Percentiles rank a stretch among this genome's conserved stretches.
These are phyloP conservation scores for Perizoma flavofasciatum DNA, from an alignment of 2,888 invertebrate genomes.

Conservation along the genomic window DNA sequence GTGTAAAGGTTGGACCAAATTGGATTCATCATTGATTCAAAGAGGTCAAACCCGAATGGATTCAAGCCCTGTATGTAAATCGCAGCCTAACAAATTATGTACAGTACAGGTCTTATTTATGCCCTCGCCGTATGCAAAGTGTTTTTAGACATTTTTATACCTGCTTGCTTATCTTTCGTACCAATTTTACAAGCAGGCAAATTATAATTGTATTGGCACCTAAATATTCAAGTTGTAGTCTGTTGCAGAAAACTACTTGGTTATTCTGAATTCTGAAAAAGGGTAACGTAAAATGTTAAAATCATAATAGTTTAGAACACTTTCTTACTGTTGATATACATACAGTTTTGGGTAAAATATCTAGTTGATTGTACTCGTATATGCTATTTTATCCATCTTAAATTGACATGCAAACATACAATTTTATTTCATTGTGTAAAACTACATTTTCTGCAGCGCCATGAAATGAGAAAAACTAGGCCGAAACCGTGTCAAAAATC, in stretches of 20 bases:
- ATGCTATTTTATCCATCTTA: too few species aligned
- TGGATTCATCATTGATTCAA: constrained; percentile 75
- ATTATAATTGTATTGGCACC: neutral
- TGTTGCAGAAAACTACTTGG: too few species aligned
- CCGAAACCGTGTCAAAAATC: constrained; percentile 45
- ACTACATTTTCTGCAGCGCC: neutral
- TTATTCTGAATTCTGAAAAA: too few species aligned
- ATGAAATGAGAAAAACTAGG: constrained; percentile 20
- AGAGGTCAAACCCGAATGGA: constrained; percentile 62
- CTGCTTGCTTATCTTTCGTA: neutral
- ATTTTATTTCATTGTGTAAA: too few species aligned
- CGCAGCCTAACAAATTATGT: constrained; percentile 50
- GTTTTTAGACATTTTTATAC: constrained; percentile 20
- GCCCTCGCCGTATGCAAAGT: constrained; percentile 23
- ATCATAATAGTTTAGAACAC: too few species aligned
- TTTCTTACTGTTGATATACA: too few species aligned
- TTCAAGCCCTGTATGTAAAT: constrained; percentile 50
- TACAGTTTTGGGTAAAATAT: too few species aligned
- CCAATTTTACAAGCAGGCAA: neutral
- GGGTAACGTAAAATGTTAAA: too few species aligned
- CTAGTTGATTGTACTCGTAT: too few species aligned
- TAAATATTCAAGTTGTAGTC: neutral
- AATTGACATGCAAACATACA: too few species aligned
- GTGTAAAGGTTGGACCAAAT: constrained; percentile 58
- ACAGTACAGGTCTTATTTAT: constrained; percentile 28